Conservation (phyloP, 2,113 vertebrate species). For the Urocolius indicus region DNA sequence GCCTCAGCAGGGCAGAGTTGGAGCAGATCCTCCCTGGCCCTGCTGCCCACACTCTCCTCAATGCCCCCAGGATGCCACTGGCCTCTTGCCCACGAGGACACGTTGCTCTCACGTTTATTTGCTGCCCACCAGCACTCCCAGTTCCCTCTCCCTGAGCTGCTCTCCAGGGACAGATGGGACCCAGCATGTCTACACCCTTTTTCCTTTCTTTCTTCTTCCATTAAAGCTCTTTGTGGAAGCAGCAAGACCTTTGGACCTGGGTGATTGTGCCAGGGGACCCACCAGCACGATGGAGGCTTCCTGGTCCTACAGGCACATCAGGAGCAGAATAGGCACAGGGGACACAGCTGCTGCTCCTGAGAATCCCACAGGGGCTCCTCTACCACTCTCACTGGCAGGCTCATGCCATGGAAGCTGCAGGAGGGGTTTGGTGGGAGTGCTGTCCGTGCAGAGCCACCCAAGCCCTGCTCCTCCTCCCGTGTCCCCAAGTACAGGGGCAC, state of each 20-base stretch:
- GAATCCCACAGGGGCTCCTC: neutral
- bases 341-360: neutral
- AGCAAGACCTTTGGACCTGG: neutral
- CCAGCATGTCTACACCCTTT: neutral
- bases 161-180: neutral
- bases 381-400: neutral
- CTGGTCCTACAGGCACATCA: neutral
- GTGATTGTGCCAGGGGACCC: neutral
- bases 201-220: neutral
- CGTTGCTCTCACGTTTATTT: too few relatives aligned
- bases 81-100: too few relatives aligned
- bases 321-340: accelerated
- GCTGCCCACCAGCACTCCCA: too few relatives aligned
- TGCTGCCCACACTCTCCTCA: too few relatives aligned
- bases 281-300: neutral
- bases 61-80: too few relatives aligned
- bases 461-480: neutral
- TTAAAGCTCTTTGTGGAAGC: neutral
- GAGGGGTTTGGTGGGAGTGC: neutral
- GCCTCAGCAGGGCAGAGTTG: too few relatives aligned
- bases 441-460: neutral
- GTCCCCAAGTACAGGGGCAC: neutral
- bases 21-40: too few relatives aligned
- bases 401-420: neutral
- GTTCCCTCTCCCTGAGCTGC: too few relatives aligned